Conservation (phyloP, 2,113 vertebrate species). For the Erythrocebus patas region DNA sequence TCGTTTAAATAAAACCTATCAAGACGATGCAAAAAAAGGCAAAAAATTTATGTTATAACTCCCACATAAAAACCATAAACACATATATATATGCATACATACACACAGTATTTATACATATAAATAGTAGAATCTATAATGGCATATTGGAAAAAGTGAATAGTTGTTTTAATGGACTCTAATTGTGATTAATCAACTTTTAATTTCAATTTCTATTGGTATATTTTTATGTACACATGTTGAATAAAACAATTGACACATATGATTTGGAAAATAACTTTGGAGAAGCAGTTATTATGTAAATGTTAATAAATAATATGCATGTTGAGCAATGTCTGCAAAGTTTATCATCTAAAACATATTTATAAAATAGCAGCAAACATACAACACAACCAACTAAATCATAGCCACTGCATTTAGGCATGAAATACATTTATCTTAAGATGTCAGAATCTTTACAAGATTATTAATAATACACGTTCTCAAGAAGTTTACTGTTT, state of each 20-base stretch:
- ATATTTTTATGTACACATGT: background rate
- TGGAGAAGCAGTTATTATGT: background rate
- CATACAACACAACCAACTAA: background rate
- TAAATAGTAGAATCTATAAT: background rate
- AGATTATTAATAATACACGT: background rate
- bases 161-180: background rate
- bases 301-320: background rate
- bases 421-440: background rate
- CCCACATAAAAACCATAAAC: background rate
- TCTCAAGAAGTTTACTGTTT: background rate
- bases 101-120: background rate
- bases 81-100: background rate
- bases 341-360: background rate
- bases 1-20: background rate
- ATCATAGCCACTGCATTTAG: background rate
- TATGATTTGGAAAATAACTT: background rate
- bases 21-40: background rate
- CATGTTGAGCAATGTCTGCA: background rate
- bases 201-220: background rate
- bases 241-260: background rate
- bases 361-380: background rate
- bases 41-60: background rate
- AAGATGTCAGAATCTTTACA: background rate
- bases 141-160: background rate
- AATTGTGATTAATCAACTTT: background rate